Evolutionary conservation across 2,113 vertebrate species (phyloP), one percentile per base, ranked within the genome.

Genomic region (Prunella himalayana): DNA sequence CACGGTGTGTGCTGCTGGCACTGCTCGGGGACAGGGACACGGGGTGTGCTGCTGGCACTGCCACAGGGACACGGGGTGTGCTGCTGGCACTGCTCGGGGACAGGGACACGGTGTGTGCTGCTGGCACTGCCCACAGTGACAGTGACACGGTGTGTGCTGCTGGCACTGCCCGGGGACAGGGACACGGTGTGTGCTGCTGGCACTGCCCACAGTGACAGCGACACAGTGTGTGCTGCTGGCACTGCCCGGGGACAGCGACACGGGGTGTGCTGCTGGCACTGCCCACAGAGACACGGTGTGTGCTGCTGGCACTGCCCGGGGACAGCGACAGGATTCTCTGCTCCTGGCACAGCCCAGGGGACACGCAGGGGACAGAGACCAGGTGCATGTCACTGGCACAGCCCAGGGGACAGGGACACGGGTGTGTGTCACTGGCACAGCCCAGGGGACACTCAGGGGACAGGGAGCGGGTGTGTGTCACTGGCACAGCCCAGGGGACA

Each of bases 201-300:
- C 30, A 45, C 64, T 7, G 44, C 68, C 35, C n/a, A n/a, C 49
- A 7, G n/a, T 47, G 45, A 45, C 45, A 24, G n/a, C n/a, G n/a
- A n/a, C n/a, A n/a, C n/a, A n/a, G n/a, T n/a, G n/a, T 17, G 11
- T 22, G 39, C 1, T 4, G 0, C 23, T 35, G 33, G 0, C 30
- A 45, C 64, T 7, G 42, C 68, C 35, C 49, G 9, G n/a, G 68
- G 45, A 45, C 45, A 24, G n/a, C n/a, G n/a, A n/a, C n/a, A n/a
- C n/a, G n/a, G n/a, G n/a, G n/a, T n/a, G n/a, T n/a, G n/a, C n/a
- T n/a, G n/a, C n/a, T n/a, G n/a, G n/a, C n/a, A n/a, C n/a, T n/a
- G n/a, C n/a, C n/a, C n/a, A n/a, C n/a, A n/a, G n/a, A n/a, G n/a
- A n/a, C n/a, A n/a, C n/a, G n/a, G n/a, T n/a, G n/a, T n/a, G n/a